Conservation (phyloP, 1,140 invertebrate species). For the Saxidomus purpurata region DNA sequence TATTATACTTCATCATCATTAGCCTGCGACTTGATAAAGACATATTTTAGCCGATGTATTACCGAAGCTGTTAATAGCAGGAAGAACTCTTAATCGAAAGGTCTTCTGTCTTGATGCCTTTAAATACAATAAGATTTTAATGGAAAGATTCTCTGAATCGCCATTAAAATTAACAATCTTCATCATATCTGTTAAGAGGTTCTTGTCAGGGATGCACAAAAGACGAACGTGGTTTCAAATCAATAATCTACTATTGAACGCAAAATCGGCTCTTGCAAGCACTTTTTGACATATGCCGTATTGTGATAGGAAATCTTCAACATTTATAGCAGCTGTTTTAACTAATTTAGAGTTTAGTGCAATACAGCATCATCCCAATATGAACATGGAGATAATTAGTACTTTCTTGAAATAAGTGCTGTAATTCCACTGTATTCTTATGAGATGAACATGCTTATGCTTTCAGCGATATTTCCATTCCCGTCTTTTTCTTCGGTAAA, state of each 20-base stretch:
- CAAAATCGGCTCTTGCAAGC: background rate
- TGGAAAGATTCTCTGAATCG: too few relatives aligned
- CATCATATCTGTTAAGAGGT: too few relatives aligned
- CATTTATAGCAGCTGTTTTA: background rate
- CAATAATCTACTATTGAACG: background rate
- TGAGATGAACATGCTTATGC: too few relatives aligned
- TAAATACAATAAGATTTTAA: background rate
- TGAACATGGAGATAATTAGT: too few relatives aligned
- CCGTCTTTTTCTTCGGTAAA: too few relatives aligned
- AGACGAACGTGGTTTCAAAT: too few relatives aligned
- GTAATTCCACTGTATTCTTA: too few relatives aligned
- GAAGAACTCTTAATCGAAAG: background rate
- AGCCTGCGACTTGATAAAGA: background rate
- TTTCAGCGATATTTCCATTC: too few relatives aligned
- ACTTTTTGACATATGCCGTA: background rate
- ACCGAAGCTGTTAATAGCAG: background rate
- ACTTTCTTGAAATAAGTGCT: too few relatives aligned
- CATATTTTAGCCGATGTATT: background rate
- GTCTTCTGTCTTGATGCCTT: background rate
- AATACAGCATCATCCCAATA: too few relatives aligned
- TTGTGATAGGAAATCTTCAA: background rate
- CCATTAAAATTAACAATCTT: background rate
- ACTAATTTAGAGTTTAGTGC: too few relatives aligned
- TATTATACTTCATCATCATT: background rate
- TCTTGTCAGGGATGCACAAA: too few relatives aligned